Evolutionary conservation across 2,797 vertebrate genomes (phyloP).

Genomic region (Lagodon rhomboides): DNA sequence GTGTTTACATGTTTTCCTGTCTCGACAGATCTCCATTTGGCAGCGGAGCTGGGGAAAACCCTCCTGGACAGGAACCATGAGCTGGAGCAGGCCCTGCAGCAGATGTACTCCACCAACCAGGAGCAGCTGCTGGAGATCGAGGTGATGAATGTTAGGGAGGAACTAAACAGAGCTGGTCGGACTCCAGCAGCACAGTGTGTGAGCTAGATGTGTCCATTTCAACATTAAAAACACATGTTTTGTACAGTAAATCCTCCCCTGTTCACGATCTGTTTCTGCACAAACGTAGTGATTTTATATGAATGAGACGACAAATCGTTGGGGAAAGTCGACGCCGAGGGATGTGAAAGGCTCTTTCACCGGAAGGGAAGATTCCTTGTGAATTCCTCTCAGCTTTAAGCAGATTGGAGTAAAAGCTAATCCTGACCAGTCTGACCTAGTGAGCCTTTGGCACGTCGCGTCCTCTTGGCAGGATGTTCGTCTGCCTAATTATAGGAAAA

Average conservation of each 20-base stretch:
- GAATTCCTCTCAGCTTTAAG: slow-evolving; percentile 29
- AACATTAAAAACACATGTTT: background rate
- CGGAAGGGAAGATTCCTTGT: background rate
- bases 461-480: slow-evolving; percentile 23
- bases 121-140: slow-evolving; percentile 98
- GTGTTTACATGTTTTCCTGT: slow-evolving; percentile 50
- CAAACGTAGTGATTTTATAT: slow-evolving; percentile 9
- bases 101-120: slow-evolving; percentile 96
- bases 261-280: background rate
- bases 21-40: slow-evolving; percentile 93
- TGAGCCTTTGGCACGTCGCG: slow-evolving; percentile 29
- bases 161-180: background rate
- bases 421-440: slow-evolving; percentile 40
- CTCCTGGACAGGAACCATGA: slow-evolving; percentile 96
- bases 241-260: background rate
- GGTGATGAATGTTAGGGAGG: slow-evolving; percentile 81
- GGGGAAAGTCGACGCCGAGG: slow-evolving; percentile 14
- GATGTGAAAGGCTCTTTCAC: slow-evolving; percentile 11
- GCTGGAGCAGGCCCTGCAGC: slow-evolving; percentile 93
- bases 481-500: slow-evolving; percentile 38
- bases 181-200: background rate
- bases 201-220: background rate
- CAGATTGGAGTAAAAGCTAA: slow-evolving; percentile 56
- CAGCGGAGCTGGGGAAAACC: slow-evolving; percentile 96
- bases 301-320: slow-evolving; percentile 7